Percentiles rank a stretch among this genome's conserved stretches.
phyloP scores from a whole-genome alignment of 2,888 invertebrate species.

The Eulithis testata region DNA sequence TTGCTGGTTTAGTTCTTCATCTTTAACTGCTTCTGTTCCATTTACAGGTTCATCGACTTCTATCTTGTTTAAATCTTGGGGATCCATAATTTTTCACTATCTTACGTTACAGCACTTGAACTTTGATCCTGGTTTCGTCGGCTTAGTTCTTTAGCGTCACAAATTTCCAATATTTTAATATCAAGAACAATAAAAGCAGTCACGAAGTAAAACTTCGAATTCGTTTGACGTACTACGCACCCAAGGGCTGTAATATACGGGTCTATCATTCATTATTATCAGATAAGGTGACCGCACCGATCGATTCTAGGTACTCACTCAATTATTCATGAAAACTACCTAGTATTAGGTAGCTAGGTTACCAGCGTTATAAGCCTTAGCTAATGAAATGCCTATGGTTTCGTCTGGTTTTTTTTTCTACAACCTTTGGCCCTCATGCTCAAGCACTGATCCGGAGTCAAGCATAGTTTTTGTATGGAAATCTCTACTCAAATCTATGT shows the following conservation, averaged over 20 bases:
- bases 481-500: too few relatives aligned
- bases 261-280: constrained; percentile 29
- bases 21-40: constrained; percentile 1
- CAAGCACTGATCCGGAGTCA: too few relatives aligned
- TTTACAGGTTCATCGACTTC: constrained; percentile 4
- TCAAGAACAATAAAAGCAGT: constrained; percentile 5
- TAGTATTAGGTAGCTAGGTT: neutral
- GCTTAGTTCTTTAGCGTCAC: neutral
- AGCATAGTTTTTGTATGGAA: too few relatives aligned
- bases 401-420: too few relatives aligned
- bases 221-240: constrained; percentile 14
- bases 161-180: neutral
- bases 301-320: constrained; percentile 21
- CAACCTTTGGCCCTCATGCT: too few relatives aligned
- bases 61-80: constrained; percentile 22
- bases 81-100: constrained; percentile 19
- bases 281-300: constrained; percentile 18
- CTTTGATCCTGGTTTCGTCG: neutral
- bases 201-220: constrained; percentile 1
- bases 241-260: constrained; percentile 17
- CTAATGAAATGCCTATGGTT: too few relatives aligned
- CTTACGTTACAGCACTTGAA: neutral
- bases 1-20: constrained; percentile 1
- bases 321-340: constrained; percentile 24
- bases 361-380: too few relatives aligned